A percentile compares a stretch with the other conserved stretches of the same genome.
These are phyloP conservation scores for Trochalopteron elliotii DNA, from an alignment of 2,113 vertebrate species.

Conservation along the genomic window DNA sequence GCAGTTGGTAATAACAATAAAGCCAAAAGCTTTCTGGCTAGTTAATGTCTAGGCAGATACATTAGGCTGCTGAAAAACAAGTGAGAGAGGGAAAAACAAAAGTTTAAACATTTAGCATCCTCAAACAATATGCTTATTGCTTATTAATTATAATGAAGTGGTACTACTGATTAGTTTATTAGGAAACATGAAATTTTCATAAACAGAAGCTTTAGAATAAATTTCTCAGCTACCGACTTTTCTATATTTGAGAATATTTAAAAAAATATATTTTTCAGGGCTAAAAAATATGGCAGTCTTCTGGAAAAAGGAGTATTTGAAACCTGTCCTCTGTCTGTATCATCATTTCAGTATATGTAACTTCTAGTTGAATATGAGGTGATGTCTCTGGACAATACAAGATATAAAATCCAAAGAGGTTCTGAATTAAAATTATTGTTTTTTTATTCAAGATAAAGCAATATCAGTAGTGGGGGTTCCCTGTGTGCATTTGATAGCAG, in stretches of 20 bases:
- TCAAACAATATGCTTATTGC: constrained; percentile 30
- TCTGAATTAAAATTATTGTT: rapidly evolving
- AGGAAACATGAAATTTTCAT: not conserved
- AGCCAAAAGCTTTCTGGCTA: not conserved
- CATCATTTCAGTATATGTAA: not conserved
- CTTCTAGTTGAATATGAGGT: not conserved
- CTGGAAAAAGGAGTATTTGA: not conserved
- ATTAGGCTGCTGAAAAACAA: not conserved
- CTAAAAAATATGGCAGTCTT: not conserved
- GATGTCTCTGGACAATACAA: not conserved
- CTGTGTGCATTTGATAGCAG: not conserved
- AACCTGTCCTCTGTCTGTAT: not conserved
- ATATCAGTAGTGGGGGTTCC: not conserved
- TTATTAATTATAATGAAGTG: constrained; percentile 41
- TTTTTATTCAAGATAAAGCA: not conserved
- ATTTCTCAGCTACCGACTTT: not conserved
- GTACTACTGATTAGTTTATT: constrained; percentile 28
- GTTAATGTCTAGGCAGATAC: not conserved
- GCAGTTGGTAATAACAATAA: not conserved
- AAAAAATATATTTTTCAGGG: not conserved
- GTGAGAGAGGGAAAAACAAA: not conserved
- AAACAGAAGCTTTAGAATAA: not conserved
- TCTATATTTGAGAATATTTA: not conserved
- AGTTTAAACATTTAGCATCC: not conserved
- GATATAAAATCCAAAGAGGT: not conserved